Base-by-base conservation (phyloP, 2,797 vertebrate genomes). In the Galagoides demidoff region DNA sequence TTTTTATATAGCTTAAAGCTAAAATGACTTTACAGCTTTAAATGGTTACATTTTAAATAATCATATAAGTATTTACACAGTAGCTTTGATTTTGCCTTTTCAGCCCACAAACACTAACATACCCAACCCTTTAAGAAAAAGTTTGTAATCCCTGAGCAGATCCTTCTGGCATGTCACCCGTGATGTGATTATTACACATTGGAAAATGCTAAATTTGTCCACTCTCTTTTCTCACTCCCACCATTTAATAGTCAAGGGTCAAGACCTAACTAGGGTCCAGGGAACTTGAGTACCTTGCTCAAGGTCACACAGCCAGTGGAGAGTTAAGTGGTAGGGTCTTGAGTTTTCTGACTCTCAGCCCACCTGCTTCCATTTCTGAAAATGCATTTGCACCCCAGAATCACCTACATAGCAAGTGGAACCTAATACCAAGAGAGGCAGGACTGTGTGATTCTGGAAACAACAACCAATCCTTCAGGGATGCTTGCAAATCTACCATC, bases 81-180 rank as follows among this genome's bases (percentile, higher is more conserved):
- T 17, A 78, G 78, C 34, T 22, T 95, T 49, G 29, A 45, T 84
- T 93, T 95, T 90, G 90, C 66, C 57, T 64, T 87, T 87, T 83
- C 76, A 74, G 27, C 64, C 34, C 2, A 1, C 39, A 45, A 63
- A 91, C 70, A 7, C 77, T 92, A 64, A 86, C 77, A 73, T 55
- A 81, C 74, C 66, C 68, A n/a, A 22, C 3, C 57, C 27, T 85
- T 93, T 45, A 82, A 68, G 83, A 63, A 68, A 57, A 74, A 27
- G 31, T 89, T 68, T 91, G 34, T n/a, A 81, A 66, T 45, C 16
- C 25, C 6, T 19, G 27, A 66, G 57, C 37, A 78, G 52, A 79
- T 73, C 85, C n/a, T 73, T 27, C 84, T 87, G 11, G 1, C 5
- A 6, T 25, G 2, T 78, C 4, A 2, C 23, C 5, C 37, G 45